Evolutionary conservation across 1,140 invertebrate genomes (phyloP), one percentile per base, ranked within the genome.

Genomic region (Brachionus asplanchnoidis): DNA sequence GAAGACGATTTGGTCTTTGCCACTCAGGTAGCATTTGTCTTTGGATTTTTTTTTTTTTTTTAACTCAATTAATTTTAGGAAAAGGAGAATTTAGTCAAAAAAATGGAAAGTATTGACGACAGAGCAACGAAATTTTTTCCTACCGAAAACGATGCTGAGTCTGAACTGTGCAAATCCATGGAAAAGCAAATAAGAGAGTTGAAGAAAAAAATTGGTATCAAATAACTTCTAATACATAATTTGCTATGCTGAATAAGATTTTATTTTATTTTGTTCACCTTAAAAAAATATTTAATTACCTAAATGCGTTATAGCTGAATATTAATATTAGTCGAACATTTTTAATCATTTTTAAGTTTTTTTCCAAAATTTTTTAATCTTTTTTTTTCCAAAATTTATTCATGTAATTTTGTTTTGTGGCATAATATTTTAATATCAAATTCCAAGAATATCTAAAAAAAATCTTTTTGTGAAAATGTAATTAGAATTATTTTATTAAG

Each of bases 1-100:
- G 82, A 84, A 84, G 82, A 84, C 44, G 82, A 84, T 53, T 70
- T 84, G 20, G 11, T 73, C 9, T 84, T 84, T 40, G 28, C 42
- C 8, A 66, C 56, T n/a, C 60, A 84, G 60, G 60, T 84, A 68
- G 60, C 7, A 65, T 44, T 53, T 56, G 17, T 5, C 17, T 6
- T 26, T 53, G 46, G 46, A 26, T 28, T 50, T 5, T 26, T 40
- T 36, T 80, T 40, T 9, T 20, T 1, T 28, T 36, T 68, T 84
- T 68, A 36, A 36, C n/a, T 65, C 17, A 9, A 66, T 68, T 65
- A 42, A 42, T 66, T 42, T 66, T 65, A 84, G 82, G 82, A 84
- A 56, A 84, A 73, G 36, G 82, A 84, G 32, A 70, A 20, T 50
- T 46, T 84, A 12, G 23, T 40, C 9, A 17, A 32, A 44, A 68